Evolutionary conservation across 2,888 invertebrate species (phyloP).

Genomic region (Eristalis intricaria): DNA sequence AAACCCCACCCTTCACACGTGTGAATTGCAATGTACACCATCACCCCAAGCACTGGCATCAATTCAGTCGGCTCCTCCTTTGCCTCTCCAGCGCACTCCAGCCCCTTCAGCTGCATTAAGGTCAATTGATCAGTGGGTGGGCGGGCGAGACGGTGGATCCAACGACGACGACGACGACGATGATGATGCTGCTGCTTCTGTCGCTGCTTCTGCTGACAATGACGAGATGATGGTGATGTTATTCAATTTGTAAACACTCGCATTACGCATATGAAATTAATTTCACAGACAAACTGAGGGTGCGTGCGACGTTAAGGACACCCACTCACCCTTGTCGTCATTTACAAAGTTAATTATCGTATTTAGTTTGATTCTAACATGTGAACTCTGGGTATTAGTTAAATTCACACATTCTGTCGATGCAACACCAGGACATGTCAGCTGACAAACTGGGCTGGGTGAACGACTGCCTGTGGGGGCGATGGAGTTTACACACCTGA

Average conservation of each 20-base stretch:
- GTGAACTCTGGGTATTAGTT: conserved; percentile 71
- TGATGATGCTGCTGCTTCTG: not conserved
- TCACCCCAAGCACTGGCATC: not conserved
- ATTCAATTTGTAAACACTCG: conserved; percentile 72
- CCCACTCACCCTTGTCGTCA: conserved; percentile 22
- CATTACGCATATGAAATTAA: conserved; percentile 72
- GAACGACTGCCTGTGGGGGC: too few relatives aligned
- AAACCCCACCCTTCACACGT: conserved; percentile 46
- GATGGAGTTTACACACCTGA: not conserved
- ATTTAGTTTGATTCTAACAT: conserved; percentile 69
- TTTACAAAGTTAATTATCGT: conserved; percentile 72
- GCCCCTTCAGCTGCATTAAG: conserved; percentile 17
- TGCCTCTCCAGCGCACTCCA: conserved; percentile 3
- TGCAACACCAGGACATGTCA: not conserved
- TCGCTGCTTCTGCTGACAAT: not conserved
- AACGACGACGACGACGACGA: not conserved
- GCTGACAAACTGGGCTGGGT: not conserved
- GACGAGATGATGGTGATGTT: conserved; percentile 66
- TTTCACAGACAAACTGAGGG: conserved; percentile 63
- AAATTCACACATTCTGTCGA: conserved; percentile 68
- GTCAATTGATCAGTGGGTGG: conserved; percentile 49
- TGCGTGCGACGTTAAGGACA: conserved; percentile 1
- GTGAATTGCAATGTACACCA: conserved; percentile 56
- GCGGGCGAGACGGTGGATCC: not conserved
- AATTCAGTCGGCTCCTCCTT: conserved; percentile 3